Evolutionary conservation across 2,888 invertebrate genomes (phyloP).

Genomic region (Steromphala cineraria): DNA sequence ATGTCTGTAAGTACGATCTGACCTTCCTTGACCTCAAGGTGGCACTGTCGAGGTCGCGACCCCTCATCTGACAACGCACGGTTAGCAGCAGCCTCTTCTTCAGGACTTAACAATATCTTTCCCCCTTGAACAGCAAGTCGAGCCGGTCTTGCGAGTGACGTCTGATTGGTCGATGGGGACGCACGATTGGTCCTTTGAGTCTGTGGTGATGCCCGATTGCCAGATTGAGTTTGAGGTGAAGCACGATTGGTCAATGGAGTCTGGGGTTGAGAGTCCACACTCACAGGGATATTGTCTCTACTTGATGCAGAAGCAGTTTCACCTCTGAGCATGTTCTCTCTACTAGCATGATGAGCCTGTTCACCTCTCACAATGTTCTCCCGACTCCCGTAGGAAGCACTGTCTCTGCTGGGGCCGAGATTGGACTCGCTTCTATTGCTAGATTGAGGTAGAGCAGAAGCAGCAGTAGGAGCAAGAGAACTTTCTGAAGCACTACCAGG

Average conservation of each 20-base stretch:
- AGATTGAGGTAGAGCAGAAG: neutral
- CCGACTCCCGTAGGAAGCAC: too few species aligned
- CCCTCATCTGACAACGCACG: conserved; percentile 22
- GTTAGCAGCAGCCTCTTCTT: conserved; percentile 11
- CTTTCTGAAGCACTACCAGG: neutral
- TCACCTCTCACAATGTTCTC: too few species aligned
- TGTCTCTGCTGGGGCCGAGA: neutral
- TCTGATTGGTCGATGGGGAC: conserved; percentile 2
- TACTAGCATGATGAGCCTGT: too few species aligned
- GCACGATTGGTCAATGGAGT: neutral
- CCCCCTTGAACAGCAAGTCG: conserved; percentile 45
- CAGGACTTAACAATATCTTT: conserved; percentile 41
- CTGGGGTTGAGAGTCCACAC: neutral
- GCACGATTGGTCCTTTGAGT: neutral
- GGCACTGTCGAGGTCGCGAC: conserved; percentile 37
- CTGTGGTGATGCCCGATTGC: too few species aligned
- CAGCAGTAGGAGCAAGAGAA: neutral
- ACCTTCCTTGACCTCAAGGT: conserved; percentile 53
- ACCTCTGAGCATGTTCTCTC: too few species aligned
- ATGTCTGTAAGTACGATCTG: conserved; percentile 49
- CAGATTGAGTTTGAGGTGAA: neutral
- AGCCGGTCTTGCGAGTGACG: conserved; percentile 13
- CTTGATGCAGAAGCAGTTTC: too few species aligned
- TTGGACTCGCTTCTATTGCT: neutral
- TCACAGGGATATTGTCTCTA: too few species aligned